A percentile compares a stretch with the other conserved stretches of the same genome.
phyloP scores from a whole-genome alignment of 2,888 invertebrate species.

The Scelioninae gen. 1 region DNA sequence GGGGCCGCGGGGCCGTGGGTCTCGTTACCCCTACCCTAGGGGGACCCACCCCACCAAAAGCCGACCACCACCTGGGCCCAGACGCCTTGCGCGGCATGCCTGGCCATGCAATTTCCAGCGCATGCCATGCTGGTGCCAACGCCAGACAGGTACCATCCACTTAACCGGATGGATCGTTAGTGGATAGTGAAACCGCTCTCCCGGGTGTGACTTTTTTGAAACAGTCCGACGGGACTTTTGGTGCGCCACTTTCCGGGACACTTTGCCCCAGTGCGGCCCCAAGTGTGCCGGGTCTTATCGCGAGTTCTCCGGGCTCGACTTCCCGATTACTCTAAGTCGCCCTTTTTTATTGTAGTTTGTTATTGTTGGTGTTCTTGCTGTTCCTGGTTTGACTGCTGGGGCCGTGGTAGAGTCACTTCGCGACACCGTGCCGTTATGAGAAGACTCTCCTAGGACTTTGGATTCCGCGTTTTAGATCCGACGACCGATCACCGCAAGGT shows the following conservation, averaged over 20 bases:
- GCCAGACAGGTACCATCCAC: slow-evolving; percentile 84
- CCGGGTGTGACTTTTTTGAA: slow-evolving; percentile 35
- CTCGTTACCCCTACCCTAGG: slow-evolving; percentile 69
- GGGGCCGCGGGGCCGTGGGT: slow-evolving; percentile 23
- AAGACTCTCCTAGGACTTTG: slow-evolving; percentile 49
- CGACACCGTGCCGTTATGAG: slow-evolving; percentile 51
- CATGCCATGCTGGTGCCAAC: slow-evolving; percentile 79
- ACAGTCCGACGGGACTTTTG: neutral
- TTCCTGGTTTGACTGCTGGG: too few species aligned
- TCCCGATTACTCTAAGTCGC: neutral
- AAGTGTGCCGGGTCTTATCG: slow-evolving; percentile 37
- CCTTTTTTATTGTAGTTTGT: neutral
- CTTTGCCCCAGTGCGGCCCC: neutral
- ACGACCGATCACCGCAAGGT: slow-evolving; percentile 47
- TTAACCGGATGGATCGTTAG: slow-evolving; percentile 82
- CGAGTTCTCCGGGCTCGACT: neutral
- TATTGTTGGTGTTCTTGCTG: neutral
- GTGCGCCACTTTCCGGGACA: neutral
- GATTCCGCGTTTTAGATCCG: slow-evolving; percentile 38
- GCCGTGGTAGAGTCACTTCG: slow-evolving; percentile 5
- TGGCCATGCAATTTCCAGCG: slow-evolving; percentile 81
- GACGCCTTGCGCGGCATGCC: slow-evolving; percentile 77
- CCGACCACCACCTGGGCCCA: slow-evolving; percentile 73
- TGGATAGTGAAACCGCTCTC: slow-evolving; percentile 72
- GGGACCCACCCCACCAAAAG: slow-evolving; percentile 63